Percentiles rank a stretch among this genome's conserved stretches.
Conservation (phyloP, 2,888 invertebrate genomes). For the Drosophila pseudotalamancana region DNA sequence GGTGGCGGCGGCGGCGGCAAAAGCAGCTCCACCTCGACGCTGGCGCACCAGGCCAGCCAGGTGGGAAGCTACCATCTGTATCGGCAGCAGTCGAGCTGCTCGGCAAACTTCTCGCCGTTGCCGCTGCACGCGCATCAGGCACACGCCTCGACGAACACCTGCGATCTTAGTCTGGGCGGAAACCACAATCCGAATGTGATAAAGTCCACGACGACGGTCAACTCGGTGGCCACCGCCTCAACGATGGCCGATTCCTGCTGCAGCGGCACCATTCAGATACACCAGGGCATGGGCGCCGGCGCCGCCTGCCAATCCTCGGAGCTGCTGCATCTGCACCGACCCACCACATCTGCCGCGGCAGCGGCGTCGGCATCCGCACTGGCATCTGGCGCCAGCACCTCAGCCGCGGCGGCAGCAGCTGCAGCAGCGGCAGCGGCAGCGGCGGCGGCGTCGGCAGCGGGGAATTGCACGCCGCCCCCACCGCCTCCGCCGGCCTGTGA, state of each 20-base stretch:
- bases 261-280: conserved; percentile 81
- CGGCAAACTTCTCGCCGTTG: conserved; percentile 83
- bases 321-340: conserved; percentile 66
- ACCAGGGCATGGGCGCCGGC: conserved; percentile 80
- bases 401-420: conserved; percentile 51
- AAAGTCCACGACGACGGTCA: conserved; percentile 83
- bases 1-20: conserved; percentile 40
- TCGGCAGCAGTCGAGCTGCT: conserved; percentile 83
- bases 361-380: conserved; percentile 14
- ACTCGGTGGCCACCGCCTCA: conserved; percentile 82
- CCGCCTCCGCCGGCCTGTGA: conserved; percentile 75
- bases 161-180: conserved; percentile 82
- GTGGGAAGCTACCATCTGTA: conserved; percentile 77
- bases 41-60: conserved; percentile 61
- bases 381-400: conserved; percentile 32
- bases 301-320: conserved; percentile 80
- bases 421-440: conserved; percentile 47
- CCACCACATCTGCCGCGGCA: conserved; percentile 55
- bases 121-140: conserved; percentile 83
- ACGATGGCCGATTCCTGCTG: conserved; percentile 83
- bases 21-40: conserved; percentile 77
- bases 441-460: conserved; percentile 54
- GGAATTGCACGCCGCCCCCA: conserved; percentile 74
- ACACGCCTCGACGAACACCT: conserved; percentile 84
- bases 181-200: conserved; percentile 83